phyloP scores from a whole-genome alignment of 2,797 vertebrate genomes.

The Lophius americanus region DNA sequence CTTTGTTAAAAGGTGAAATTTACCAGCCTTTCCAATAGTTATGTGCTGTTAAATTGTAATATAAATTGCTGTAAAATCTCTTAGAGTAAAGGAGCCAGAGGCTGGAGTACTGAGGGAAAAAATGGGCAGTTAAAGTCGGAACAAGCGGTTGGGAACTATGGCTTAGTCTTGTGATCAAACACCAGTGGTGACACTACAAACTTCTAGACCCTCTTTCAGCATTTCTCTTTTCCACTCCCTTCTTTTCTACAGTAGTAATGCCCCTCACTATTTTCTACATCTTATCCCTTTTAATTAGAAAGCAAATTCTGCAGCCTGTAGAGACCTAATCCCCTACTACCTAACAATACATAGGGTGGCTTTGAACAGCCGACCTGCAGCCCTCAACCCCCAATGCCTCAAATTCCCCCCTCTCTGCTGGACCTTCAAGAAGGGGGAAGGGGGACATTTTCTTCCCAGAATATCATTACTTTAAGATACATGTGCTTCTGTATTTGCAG shows the following conservation, averaged over 20 bases:
- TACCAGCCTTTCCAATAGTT: too few species aligned
- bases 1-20: too few species aligned
- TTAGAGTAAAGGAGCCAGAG: conserved; percentile 46
- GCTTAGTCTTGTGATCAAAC: conserved; percentile 89
- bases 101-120: conserved; percentile 13
- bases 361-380: conserved; percentile 94
- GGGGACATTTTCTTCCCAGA: conserved; percentile 49
- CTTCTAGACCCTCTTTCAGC: conserved; percentile 75
- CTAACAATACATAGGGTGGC: conserved; percentile 99
- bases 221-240: conserved; percentile 85
- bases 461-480: conserved; percentile 68
- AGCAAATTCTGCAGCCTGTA: conserved; percentile 99
- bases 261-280: conserved; percentile 85
- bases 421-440: conserved; percentile 61
- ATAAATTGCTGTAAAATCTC: too few species aligned
- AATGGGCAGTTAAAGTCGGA: conserved; percentile 54
- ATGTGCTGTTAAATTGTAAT: too few species aligned
- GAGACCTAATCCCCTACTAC: conserved; percentile 99
- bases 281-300: conserved; percentile 99
- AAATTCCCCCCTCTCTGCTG: conserved; percentile 65
- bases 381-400: conserved; percentile 77
- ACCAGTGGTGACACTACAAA: conserved; percentile 92
- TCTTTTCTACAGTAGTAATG: conserved; percentile 83
- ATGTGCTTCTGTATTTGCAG: conserved; percentile 60
- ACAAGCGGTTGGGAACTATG: conserved; percentile 80